Percentiles rank a stretch among this genome's conserved stretches.
Evolutionary conservation across 2,797 vertebrate species (phyloP).

Genomic region (Cyclopterus lumpus): DNA sequence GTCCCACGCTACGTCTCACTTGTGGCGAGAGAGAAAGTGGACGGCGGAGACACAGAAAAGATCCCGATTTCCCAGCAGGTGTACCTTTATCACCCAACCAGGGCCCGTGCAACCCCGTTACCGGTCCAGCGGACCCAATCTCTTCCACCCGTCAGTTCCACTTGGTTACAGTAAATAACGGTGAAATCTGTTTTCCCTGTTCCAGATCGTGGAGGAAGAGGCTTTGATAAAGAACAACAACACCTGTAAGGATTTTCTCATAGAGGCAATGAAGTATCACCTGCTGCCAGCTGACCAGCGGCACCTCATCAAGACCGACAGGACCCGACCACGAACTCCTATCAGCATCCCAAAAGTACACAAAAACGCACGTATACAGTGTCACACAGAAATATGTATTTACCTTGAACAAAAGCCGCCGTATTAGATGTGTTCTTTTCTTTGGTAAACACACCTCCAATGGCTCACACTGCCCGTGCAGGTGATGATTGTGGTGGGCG

Average conservation of each 20-base stretch:
- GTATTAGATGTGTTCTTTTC: not conserved
- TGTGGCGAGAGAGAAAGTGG: too few relatives aligned
- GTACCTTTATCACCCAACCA: too few relatives aligned
- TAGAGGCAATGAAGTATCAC: constrained; percentile 98
- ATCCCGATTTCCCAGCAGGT: too few relatives aligned
- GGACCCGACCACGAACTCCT: constrained; percentile 94
- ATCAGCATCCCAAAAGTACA: constrained; percentile 94
- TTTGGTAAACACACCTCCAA: not conserved
- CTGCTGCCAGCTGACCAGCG: constrained; percentile 95
- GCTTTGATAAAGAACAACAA: constrained; percentile 98
- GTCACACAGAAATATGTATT: not conserved
- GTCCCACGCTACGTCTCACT: too few relatives aligned
- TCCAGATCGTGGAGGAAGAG: constrained; percentile 96
- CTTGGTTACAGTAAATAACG: not conserved
- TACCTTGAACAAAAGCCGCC: not conserved
- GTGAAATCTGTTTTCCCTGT: constrained; percentile 6
- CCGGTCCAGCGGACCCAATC: too few relatives aligned
- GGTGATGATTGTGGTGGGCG: constrained; percentile 98
- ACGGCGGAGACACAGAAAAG: too few relatives aligned
- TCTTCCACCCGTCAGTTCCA: too few relatives aligned
- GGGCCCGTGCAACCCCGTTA: too few relatives aligned
- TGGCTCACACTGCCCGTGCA: constrained; percentile 55
- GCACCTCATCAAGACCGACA: constrained; percentile 94
- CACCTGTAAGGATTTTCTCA: constrained; percentile 97
- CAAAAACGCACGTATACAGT: not conserved